Conservation (phyloP, 2,113 vertebrate genomes). For the Thalassoma bifasciatum region DNA sequence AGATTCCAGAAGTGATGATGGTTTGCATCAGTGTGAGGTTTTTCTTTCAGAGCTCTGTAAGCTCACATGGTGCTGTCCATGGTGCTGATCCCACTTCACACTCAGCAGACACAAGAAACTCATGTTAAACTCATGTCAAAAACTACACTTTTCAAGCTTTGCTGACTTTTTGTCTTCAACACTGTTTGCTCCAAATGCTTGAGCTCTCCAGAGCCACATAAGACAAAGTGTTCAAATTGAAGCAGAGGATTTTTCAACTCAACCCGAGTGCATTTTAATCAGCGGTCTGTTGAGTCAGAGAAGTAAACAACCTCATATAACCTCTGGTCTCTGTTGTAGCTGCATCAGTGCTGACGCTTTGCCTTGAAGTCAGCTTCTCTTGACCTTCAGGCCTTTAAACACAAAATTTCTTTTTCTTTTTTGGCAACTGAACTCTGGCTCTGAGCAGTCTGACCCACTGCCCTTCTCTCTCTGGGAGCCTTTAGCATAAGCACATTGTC, state of each 20-base stretch:
- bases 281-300: not conserved
- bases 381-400: not conserved
- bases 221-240: not conserved
- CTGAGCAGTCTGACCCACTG: not conserved
- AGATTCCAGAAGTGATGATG: too few relatives aligned
- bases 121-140: too few relatives aligned
- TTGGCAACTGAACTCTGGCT: not conserved
- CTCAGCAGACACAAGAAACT: not conserved
- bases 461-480: not conserved
- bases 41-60: too few relatives aligned
- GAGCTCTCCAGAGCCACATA: not conserved
- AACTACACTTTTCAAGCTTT: too few relatives aligned
- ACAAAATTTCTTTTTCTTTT: not conserved
- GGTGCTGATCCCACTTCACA: constrained; percentile 15
- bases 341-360: not conserved
- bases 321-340: not conserved
- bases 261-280: not conserved
- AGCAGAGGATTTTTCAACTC: not conserved
- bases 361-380: not conserved
- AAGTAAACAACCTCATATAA: not conserved
- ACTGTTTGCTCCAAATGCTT: not conserved
- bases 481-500: not conserved
- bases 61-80: not conserved
- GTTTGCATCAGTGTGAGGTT: too few relatives aligned
- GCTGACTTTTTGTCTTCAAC: too few relatives aligned